Evolutionary conservation across 2,113 vertebrate species (phyloP).

Genomic region (Rhabdornis inornatus): DNA sequence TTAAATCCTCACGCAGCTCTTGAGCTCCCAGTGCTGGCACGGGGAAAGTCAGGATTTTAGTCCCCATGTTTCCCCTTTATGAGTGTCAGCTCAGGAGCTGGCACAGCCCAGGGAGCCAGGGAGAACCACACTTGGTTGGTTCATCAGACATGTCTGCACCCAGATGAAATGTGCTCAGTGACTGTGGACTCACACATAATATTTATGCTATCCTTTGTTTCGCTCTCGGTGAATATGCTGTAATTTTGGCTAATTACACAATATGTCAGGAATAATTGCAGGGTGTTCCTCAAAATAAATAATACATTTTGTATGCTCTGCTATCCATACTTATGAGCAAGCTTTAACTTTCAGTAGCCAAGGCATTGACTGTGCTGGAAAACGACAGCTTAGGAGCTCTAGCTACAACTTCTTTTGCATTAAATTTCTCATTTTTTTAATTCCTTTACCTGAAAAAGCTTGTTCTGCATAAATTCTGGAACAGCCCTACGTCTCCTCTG

Average conservation of each 20-base stretch:
- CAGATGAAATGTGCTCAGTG: not conserved
- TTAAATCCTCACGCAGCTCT: not conserved
- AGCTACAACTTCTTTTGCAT: not conserved
- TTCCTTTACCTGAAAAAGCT: not conserved
- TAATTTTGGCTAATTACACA: constrained; percentile 55
- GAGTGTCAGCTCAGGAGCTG: accelerated
- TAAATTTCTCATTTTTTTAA: not conserved
- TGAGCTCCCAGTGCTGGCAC: not conserved
- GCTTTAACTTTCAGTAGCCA: constrained; percentile 16
- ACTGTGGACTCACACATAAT: not conserved
- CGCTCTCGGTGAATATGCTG: constrained; percentile 3
- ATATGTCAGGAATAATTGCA: constrained; percentile 52
- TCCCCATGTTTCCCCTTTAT: not conserved
- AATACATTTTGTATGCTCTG: not conserved
- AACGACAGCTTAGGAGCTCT: not conserved
- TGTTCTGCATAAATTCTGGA: not conserved
- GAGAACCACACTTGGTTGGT: accelerated
- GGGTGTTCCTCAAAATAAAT: constrained; percentile 54
- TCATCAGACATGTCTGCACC: not conserved
- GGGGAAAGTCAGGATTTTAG: not conserved
- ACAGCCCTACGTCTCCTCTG: not conserved
- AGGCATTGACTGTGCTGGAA: not conserved
- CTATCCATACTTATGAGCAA: not conserved
- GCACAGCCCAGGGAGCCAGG: not conserved
- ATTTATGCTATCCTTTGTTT: constrained; percentile 15